Base-by-base conservation (phyloP, 2,797 vertebrate species). In the Hemibagrus guttatus region DNA sequence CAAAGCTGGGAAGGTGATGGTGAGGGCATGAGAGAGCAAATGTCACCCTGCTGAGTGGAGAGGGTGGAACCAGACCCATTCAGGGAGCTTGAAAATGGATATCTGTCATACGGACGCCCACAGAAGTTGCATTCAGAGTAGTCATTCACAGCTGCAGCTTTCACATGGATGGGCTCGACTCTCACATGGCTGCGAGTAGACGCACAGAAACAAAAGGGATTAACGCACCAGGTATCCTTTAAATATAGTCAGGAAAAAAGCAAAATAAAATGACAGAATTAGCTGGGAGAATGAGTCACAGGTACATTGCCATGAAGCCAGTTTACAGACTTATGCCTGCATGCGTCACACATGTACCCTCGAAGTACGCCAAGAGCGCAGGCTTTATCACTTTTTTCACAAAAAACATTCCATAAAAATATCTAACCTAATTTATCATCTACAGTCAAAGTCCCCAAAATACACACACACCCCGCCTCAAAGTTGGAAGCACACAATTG, bases 11-110 rank as follows among this genome's bases (percentile, higher is more conserved):
- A 85, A 78, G 66, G 66, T 58, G 76, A 86, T 28, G n/a, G 59
- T 58, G 26, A 87, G 68, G 78, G 78, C 81, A 64, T 0, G 72
- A 84, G 71, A 84, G 85, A 71, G 83, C 64, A 69, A 83, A 66
- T 66, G 86, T 83, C 75, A 54, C 28, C 85, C 72, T 7, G 72
- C 69, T 39, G 11, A 56, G 81, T 49, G 4, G 66, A 87, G 75
- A 58, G 84, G 84, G 89, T 71, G 63, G 84, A 88, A 85, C 28
- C 42, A 56, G 85, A 85, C 68, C 69, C 81, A 71, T 86, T 87
- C 59, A 56, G 68, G 79, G 35, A 68, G 84, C 42, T 81, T 21
- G 26, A 39, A 81, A 87, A 86, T 49, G 63, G 42, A 75, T 61
- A 56, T 79, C 85, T 54, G 78, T 89, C 85, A 85, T 79, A 83